Base-by-base conservation (phyloP, 2,888 invertebrate genomes). In the Smittia aterrima region DNA sequence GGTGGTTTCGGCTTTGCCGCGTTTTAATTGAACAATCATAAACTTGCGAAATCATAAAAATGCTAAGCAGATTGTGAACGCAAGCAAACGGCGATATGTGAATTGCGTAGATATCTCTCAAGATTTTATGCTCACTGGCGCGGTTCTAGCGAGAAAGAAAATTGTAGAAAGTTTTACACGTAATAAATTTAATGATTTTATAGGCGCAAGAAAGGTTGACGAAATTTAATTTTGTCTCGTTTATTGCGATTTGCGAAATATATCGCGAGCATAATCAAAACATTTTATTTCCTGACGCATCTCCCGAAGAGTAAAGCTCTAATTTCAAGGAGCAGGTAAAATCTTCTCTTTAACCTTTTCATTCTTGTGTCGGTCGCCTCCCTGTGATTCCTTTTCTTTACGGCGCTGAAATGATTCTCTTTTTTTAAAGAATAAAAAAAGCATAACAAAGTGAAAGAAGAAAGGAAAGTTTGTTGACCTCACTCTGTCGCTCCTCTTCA, bases 131-230 rank as follows among this genome's bases (percentile, higher is more conserved):
- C 47, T 47, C 16, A 16, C 47, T 47, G 47, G 47, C 11, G 47
- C 32, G n/a, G 47, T 11, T 47, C 47, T 13, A 32, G 32, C 32
- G 32, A n/a, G n/a, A 47, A 13, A 13, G 47, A 47, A 47, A 47
- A 47, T 16, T 47, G 47, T 47, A 47, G 16, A 13, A 22, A 58
- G 22, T 20, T 58, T 58, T 58, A 22, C 70, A 71, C 54, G 54
- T 32, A 71, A 71, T 71, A 71, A 54, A 47, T 71, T 71, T 53
- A 71, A 71, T 71, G 70, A 53, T 71, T 71, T 71, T 71, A 71
- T 71, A 25, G 53, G 53, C 68, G 68, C 54, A 32, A 24, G 16
- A 54, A 67, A 41, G 18, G 41, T 20, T 58, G 58, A 58, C 58
- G 22, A 58, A 58, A 58, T 58, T 47, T 58, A 58, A 58, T 58